phyloP scores from a whole-genome alignment of 1,140 invertebrate genomes.

The Danaus melanippus region DNA sequence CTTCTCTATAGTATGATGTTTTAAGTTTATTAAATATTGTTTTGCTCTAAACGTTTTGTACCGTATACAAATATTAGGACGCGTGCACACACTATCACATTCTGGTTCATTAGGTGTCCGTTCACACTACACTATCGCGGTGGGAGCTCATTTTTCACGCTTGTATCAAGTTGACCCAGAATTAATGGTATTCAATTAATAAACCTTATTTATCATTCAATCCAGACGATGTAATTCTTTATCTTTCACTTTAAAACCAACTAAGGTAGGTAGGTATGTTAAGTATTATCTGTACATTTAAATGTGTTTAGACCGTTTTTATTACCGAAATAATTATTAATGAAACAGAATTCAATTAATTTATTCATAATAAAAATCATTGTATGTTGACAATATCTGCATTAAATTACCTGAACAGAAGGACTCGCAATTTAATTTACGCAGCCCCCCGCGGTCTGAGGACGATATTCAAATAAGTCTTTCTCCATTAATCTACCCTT shows the following conservation, averaged over 20 bases:
- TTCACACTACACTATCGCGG: conserved; percentile 33
- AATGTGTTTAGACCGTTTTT: too few species aligned
- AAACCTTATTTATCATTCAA: too few species aligned
- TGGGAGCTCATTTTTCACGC: conserved; percentile 49
- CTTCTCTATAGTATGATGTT: too few species aligned
- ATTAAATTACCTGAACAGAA: conserved; percentile 45
- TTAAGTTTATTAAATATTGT: too few species aligned
- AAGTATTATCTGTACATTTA: too few species aligned
- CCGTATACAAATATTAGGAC: conserved; percentile 3
- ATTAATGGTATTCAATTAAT: neutral
- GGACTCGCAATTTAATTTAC: conserved; percentile 61
- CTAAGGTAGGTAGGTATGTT: too few species aligned
- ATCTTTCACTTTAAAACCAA: too few species aligned
- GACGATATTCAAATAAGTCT: conserved; percentile 70
- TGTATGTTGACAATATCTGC: conserved; percentile 19
- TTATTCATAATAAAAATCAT: conserved; percentile 18
- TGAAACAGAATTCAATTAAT: too few species aligned
- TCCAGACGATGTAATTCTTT: too few species aligned
- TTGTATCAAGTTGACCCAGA: conserved; percentile 12
- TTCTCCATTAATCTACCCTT: conserved; percentile 63
- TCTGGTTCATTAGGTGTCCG: conserved; percentile 57
- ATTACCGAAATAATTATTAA: too few species aligned
- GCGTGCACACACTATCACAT: conserved; percentile 47
- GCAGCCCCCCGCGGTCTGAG: conserved; percentile 57
- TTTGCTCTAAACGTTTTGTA: too few species aligned